A percentile compares a stretch with the other conserved stretches of the same genome.
phyloP scores from a whole-genome alignment of 2,888 invertebrate genomes.

The Caenorhabditis macrosperma region DNA sequence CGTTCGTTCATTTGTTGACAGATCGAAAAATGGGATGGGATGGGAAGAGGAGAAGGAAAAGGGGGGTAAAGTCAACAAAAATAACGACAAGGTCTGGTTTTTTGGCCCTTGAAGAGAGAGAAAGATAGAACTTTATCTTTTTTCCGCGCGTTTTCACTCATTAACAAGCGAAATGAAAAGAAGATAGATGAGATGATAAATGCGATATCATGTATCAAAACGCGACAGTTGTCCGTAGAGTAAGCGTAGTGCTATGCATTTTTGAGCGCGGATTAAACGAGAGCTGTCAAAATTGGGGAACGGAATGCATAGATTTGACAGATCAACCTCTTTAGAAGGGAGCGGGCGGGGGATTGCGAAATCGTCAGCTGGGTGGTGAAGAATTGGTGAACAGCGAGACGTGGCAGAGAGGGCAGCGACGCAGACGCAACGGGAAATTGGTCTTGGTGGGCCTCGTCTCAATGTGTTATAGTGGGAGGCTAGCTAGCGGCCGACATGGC shows the following conservation, averaged over 20 bases:
- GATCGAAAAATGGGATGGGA: conserved; percentile 14
- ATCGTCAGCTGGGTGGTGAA: conserved; percentile 23
- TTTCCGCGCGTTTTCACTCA: background rate
- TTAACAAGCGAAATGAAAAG: background rate
- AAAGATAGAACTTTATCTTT: background rate
- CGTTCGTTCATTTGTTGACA: conserved; percentile 23
- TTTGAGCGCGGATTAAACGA: background rate
- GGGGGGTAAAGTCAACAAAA: conserved; percentile 51
- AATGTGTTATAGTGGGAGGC: background rate
- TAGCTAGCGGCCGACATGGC: background rate
- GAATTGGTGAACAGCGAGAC: conserved; percentile 23
- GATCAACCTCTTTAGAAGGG: background rate
- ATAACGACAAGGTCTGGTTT: conserved; percentile 30
- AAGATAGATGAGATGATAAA: background rate
- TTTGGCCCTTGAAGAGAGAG: background rate
- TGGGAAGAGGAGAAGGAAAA: no score
- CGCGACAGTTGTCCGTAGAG: background rate
- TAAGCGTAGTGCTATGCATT: background rate
- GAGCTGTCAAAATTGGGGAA: background rate
- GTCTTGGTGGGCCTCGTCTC: conserved; percentile 19
- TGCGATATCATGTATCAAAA: background rate
- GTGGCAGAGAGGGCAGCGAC: conserved; percentile 16
- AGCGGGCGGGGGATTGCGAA: conserved; percentile 22
- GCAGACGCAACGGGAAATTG: conserved; percentile 16
- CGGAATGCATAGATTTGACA: background rate